These are phyloP conservation scores for Eumacrocentrus americanus DNA, from an alignment of 2,888 invertebrate genomes.

Conservation along the genomic window DNA sequence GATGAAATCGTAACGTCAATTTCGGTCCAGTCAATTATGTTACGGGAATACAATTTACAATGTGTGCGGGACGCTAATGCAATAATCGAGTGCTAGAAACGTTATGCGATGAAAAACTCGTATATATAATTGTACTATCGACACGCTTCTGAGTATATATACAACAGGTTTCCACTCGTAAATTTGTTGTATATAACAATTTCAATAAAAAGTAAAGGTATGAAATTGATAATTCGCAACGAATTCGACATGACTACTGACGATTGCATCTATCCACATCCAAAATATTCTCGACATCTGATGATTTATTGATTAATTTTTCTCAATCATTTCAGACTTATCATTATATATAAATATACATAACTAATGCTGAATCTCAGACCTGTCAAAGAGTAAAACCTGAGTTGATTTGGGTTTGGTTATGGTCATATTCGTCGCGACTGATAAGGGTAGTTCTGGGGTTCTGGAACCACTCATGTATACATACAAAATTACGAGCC, in stretches of 20 bases:
- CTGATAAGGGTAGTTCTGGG: background rate
- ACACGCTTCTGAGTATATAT: background rate
- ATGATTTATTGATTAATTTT: too few relatives aligned
- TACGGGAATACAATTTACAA: slow-evolving; percentile 8
- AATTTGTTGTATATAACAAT: background rate
- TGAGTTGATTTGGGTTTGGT: too few relatives aligned
- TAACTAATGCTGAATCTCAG: too few relatives aligned
- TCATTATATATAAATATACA: too few relatives aligned
- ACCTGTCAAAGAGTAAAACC: too few relatives aligned
- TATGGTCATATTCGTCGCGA: background rate
- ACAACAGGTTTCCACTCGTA: background rate
- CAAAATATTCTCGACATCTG: background rate
- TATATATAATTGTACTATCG: background rate
- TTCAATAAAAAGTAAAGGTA: background rate
- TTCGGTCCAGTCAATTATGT: slow-evolving; percentile 2
- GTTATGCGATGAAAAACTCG: background rate
- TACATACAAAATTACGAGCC: background rate
- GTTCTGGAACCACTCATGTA: background rate
- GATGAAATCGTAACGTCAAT: slow-evolving; percentile 1
- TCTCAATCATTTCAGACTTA: too few relatives aligned
- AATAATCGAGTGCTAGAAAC: slow-evolving; percentile 4
- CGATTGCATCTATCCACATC: background rate
- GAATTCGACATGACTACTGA: background rate
- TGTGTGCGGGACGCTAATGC: background rate
- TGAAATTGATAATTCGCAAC: background rate